Conservation (phyloP, 2,888 invertebrate genomes). For the Trichacis sp. region DNA sequence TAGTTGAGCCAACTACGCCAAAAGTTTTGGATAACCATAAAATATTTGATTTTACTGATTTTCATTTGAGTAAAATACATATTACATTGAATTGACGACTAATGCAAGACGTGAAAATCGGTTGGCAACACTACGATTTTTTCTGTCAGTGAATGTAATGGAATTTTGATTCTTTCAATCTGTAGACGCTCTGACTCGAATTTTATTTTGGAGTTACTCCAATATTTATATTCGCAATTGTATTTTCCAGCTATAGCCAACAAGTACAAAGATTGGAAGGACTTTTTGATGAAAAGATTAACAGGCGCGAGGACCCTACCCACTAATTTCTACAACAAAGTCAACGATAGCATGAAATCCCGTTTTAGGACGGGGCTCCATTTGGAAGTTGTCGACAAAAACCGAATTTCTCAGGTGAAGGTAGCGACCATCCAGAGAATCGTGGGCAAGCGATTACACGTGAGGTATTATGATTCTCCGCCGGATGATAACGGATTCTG, state of each 20-base stretch:
- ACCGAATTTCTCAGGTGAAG: slow-evolving; percentile 91
- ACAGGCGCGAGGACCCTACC: slow-evolving; percentile 96
- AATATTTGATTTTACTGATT: too few species aligned
- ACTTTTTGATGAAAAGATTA: slow-evolving; percentile 89
- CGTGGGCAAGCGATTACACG: slow-evolving; percentile 90
- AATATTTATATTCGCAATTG: too few species aligned
- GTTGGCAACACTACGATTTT: too few species aligned
- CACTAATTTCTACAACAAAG: slow-evolving; percentile 90
- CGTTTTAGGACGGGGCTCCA: slow-evolving; percentile 85
- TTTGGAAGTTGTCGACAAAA: slow-evolving; percentile 96
- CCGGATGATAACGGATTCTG: slow-evolving; percentile 90
- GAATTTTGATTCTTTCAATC: too few species aligned
- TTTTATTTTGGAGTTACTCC: too few species aligned
- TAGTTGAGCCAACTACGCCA: too few species aligned
- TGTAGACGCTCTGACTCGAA: too few species aligned
- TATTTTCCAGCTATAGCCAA: slow-evolving; percentile 80
- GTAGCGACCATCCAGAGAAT: slow-evolving; percentile 92
- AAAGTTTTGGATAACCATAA: too few species aligned
- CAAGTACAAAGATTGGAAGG: slow-evolving; percentile 96
- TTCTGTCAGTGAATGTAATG: too few species aligned
- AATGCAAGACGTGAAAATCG: too few species aligned
- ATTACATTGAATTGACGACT: too few species aligned
- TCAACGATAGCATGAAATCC: slow-evolving; percentile 85
- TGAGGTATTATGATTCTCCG: slow-evolving; percentile 88
- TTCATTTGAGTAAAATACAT: too few species aligned